Base-by-base conservation (phyloP, 37 sponge, comb jelly and placozoan genomes). In the Mnemiopsis leidyi region DNA sequence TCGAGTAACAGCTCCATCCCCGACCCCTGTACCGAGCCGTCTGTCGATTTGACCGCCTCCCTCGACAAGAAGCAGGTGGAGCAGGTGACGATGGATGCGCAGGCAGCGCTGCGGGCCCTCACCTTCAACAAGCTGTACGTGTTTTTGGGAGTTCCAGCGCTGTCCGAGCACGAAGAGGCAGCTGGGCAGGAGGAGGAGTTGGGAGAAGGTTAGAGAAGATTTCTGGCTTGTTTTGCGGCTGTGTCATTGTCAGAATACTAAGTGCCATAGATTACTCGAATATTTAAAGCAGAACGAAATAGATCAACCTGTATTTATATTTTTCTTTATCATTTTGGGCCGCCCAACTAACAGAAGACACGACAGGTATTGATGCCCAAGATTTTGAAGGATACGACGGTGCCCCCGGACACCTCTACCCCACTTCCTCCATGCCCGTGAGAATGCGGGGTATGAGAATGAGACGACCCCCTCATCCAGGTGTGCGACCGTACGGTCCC, bases 381-480 rank as follows among this genome's bases (percentile, higher is more conserved):
- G 90, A 85, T 26, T 77, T 77, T 77, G 90, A 85, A 23, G 90
- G 90, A 37, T 85, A 85, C 30, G 90, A 85, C 36, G 90, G 90
- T 7, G 61, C 90, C 0, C 48, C 90, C 24, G 90, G 90, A 1
- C 61, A 85, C 90, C 30, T 33, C 32, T 26, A 31, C 79, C 79
- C 26, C 32, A 32, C 3, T 26, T 26, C 32, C 35, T 32, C 79
- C 18, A 5, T 18, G 9, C 79, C 79, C 3, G 35, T 34, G 0
- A 34, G 79, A 31, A 77, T 31, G 79, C 18, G 79, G 33, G 36
- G 34, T 2, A 77, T 77, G 79, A 34, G 79, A 32, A 13, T 9
- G 21, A 26, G 35, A 77, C 1, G 79, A 16, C 79, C 35, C 36
- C 79, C 79, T 34, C 61, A 48, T 48, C 79, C 79, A 2, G 79